Evolutionary conservation across 2,888 invertebrate genomes (phyloP), one percentile per base, ranked within the genome.

Genomic region (Spatulosminthurus flaviceps): DNA sequence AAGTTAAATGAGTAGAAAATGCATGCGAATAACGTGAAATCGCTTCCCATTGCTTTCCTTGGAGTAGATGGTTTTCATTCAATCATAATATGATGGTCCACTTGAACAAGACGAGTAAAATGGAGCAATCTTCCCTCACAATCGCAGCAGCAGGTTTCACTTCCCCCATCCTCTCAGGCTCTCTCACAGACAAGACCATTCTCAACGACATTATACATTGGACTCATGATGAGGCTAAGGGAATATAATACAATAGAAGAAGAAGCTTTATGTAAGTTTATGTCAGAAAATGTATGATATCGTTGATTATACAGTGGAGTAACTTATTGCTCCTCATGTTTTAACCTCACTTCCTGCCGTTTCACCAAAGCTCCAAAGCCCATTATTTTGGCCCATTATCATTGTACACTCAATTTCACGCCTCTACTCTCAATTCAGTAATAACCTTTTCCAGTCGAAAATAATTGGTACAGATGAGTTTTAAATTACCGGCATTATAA

Each of bases 331-430:
- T n/a, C 51, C n/a, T 51, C 19, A 51, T 51, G 51, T 51, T 51
- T 51, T 51, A 51, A 51, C 51, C 51, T 51, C 51, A 51, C 51
- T 51, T 51, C 51, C 51, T 51, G 51, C 51, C 51, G 51, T 51
- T 51, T 51, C 51, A 51, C 51, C 51, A 51, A 13, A 34, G 51
- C 51, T 51, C 51, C n/a, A n/a, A n/a, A 13, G 5, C 4, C 51
- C 51, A 51, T 51, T 51, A 5, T 51, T 16, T 51, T 19, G 2
- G 1, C n/a, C 51, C n/a, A 51, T 51, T 51, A 51, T 51, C 4
- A 19, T 51, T 19, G 16, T 51, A 51, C 51, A 34, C 34, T 34
- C 34, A 34, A 34, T 34, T 34, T 34, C 34, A 34, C 34, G 34
- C 34, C 34, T 51, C 2, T 19, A 51, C 51, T 19, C 51, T 16